Evolutionary conservation across 2,888 invertebrate species (phyloP).

Genomic region (Tanytarsus gracilentus): DNA sequence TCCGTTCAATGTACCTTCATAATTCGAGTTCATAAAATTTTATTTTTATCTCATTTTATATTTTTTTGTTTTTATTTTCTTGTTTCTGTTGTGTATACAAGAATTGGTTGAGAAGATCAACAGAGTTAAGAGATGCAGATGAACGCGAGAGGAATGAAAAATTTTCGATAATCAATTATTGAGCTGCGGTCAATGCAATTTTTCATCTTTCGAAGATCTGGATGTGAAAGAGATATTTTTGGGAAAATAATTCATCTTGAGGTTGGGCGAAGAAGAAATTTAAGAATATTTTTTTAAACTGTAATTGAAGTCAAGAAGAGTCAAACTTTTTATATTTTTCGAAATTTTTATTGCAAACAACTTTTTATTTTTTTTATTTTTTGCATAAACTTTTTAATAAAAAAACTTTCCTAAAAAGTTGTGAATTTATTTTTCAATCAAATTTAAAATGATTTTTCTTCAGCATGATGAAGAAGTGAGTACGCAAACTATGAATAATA

Average conservation of each 20-base stretch:
- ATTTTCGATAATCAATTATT: conserved; percentile 1
- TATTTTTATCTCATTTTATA: not conserved
- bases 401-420: not conserved
- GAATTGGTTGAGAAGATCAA: not conserved
- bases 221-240: too few species aligned
- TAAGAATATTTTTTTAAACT: too few species aligned
- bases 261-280: too few species aligned
- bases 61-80: not conserved
- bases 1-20: not conserved
- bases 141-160: not conserved
- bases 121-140: not conserved
- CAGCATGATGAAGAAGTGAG: too few species aligned
- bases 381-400: too few species aligned
- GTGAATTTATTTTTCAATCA: conserved; percentile 3
- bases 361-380: too few species aligned
- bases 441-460: not conserved
- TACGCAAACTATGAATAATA: too few species aligned
- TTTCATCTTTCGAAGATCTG: too few species aligned
- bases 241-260: too few species aligned
- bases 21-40: conserved; percentile 4
- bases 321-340: too few species aligned
- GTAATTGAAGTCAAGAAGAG: too few species aligned
- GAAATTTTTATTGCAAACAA: too few species aligned
- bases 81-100: not conserved
- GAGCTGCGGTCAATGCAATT: conserved; percentile 12